Percentiles rank a stretch among this genome's conserved stretches.
These are phyloP conservation scores for Procambarus clarkii DNA, from an alignment of 1,140 invertebrate species.

Conservation along the genomic window DNA sequence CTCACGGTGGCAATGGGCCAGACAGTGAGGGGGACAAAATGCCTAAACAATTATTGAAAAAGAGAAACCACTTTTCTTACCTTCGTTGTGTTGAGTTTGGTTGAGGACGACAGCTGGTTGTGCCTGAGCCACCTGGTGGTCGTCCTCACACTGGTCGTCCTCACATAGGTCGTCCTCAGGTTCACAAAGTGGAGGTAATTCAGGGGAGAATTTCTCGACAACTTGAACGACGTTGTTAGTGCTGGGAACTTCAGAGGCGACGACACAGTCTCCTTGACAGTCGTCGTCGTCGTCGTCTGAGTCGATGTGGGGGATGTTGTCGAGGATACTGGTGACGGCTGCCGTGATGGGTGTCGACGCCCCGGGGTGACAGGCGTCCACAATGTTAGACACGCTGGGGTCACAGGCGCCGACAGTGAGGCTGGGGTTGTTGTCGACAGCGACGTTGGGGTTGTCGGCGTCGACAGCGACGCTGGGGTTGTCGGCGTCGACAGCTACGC, in stretches of 20 bases:
- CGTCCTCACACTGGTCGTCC: background rate
- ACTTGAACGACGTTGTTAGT: background rate
- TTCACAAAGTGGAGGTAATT: constrained; percentile 40
- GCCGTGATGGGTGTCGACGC: background rate
- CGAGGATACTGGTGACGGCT: constrained; percentile 27
- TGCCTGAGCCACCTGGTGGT: background rate
- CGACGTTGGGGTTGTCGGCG: background rate
- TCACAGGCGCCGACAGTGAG: background rate
- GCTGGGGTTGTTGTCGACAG: background rate
- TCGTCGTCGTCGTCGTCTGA: constrained; percentile 50
- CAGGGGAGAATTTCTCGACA: constrained; percentile 16
- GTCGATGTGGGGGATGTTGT: constrained; percentile 61
- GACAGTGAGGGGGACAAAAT: too few species aligned
- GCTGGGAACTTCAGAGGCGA: background rate
- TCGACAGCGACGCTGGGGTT: background rate
- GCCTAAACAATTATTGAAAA: too few species aligned
- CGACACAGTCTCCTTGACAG: background rate
- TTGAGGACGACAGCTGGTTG: background rate
- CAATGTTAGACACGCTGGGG: background rate
- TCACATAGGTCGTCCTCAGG: constrained; percentile 49
- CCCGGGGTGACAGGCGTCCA: constrained; percentile 3
- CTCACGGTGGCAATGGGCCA: too few species aligned
- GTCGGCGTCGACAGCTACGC: background rate
- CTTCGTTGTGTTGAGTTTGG: background rate
- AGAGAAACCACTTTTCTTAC: background rate